These are phyloP conservation scores for Heliconius sara DNA, from an alignment of 2,888 invertebrate species.

Conservation along the genomic window DNA sequence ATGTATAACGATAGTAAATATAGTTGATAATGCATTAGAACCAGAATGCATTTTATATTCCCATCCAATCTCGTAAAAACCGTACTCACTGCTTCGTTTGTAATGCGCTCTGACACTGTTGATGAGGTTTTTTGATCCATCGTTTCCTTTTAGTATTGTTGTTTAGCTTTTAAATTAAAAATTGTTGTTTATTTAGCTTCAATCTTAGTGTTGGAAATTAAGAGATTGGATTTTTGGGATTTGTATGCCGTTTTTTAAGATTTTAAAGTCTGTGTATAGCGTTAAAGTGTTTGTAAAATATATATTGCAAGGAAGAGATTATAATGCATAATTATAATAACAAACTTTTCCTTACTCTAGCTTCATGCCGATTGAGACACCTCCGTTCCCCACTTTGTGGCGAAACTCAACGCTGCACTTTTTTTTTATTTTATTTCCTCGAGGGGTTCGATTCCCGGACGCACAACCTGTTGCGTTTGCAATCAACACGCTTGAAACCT, in stretches of 20 bases:
- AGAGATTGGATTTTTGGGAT: not conserved
- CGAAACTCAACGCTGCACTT: not conserved
- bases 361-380: too few relatives aligned
- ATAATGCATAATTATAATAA: too few relatives aligned
- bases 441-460: not conserved
- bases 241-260: not conserved
- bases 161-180: conserved; percentile 22
- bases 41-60: conserved; percentile 42
- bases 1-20: conserved; percentile 20
- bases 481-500: not conserved
- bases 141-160: conserved; percentile 29
- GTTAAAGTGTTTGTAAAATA: not conserved
- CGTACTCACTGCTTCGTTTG: conserved; percentile 41
- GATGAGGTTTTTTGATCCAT: conserved; percentile 36
- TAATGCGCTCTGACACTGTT: conserved; percentile 40
- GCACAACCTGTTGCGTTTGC: not conserved
- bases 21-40: conserved; percentile 29
- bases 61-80: conserved; percentile 45
- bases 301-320: not conserved
- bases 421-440: not conserved
- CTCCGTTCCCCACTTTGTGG: too few relatives aligned
- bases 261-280: not conserved
- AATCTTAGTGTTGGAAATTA: conserved; percentile 2
- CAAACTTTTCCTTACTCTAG: too few relatives aligned
- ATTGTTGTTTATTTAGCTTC: not conserved